phyloP scores from a whole-genome alignment of 2,888 invertebrate species.

The Deroplatys truncata region DNA sequence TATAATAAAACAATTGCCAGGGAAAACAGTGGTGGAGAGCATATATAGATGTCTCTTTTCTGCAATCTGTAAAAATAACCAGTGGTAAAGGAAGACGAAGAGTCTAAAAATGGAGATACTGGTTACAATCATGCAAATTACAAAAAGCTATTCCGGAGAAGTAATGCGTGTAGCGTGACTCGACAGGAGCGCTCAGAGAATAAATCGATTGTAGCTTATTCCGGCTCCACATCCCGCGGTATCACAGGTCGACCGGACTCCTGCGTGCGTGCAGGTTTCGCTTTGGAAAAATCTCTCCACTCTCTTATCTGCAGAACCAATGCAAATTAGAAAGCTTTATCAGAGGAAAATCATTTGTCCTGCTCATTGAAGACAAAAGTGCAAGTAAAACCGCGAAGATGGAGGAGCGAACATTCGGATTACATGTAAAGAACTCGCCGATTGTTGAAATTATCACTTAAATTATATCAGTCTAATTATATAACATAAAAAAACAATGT shows the following conservation, averaged over 20 bases:
- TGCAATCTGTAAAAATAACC: not conserved
- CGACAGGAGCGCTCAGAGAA: not conserved
- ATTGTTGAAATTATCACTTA: too few relatives aligned
- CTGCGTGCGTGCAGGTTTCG: not conserved
- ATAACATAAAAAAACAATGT: too few relatives aligned
- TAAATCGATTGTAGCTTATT: not conserved
- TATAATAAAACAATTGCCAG: too few relatives aligned
- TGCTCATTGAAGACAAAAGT: too few relatives aligned
- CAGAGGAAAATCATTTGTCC: too few relatives aligned
- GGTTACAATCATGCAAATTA: not conserved
- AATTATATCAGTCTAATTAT: too few relatives aligned
- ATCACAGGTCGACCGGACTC: not conserved
- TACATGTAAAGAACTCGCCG: too few relatives aligned
- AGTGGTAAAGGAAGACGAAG: not conserved
- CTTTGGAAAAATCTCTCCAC: not conserved
- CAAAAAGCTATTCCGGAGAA: not conserved
- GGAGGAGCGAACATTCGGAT: too few relatives aligned
- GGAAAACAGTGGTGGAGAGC: too few relatives aligned
- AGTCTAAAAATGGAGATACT: not conserved
- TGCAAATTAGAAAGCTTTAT: too few relatives aligned
- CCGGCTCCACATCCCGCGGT: not conserved
- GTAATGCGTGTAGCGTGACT: not conserved
- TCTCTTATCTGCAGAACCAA: not conserved
- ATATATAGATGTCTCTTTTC: not conserved
- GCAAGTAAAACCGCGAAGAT: too few relatives aligned